phyloP scores from a whole-genome alignment of 1,140 invertebrate species.

The Melitaea cinxia region DNA sequence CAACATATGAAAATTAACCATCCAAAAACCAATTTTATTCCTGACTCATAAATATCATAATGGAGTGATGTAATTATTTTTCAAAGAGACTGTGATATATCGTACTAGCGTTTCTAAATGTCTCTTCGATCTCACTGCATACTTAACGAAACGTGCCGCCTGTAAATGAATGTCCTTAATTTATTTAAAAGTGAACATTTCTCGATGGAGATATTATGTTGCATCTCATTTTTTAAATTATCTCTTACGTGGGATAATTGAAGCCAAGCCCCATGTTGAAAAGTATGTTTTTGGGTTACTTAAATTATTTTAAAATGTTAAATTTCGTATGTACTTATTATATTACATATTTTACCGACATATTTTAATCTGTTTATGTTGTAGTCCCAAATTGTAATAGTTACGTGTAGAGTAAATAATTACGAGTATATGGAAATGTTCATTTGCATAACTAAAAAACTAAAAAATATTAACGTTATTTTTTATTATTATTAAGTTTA shows the following conservation, averaged over 20 bases:
- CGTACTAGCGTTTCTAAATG: conserved; percentile 41
- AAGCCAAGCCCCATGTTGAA: conserved; percentile 5
- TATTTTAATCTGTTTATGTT: too few relatives aligned
- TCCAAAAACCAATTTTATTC: conserved; percentile 31
- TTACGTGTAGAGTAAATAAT: too few relatives aligned
- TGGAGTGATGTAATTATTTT: conserved; percentile 27
- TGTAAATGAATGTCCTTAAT: conserved; percentile 44
- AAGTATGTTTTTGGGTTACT: conserved; percentile 21
- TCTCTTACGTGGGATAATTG: conserved; percentile 18
- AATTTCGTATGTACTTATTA: neutral
- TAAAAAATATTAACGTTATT: too few relatives aligned
- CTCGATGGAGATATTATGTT: conserved; percentile 35
- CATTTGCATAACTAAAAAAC: too few relatives aligned
- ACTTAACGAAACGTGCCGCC: conserved; percentile 43
- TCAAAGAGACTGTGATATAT: conserved; percentile 33
- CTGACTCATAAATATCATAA: conserved; percentile 33
- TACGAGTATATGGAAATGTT: too few relatives aligned
- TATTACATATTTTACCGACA: neutral
- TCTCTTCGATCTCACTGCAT: conserved; percentile 41
- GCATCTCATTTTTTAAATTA: conserved; percentile 34
- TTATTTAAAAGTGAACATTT: conserved; percentile 44
- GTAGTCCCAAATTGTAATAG: too few relatives aligned
- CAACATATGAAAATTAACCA: conserved; percentile 29
- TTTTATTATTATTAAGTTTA: too few relatives aligned
- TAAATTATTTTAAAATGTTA: neutral